Conservation (phyloP, 2,113 vertebrate genomes). For the Aptenodytes patagonicus region DNA sequence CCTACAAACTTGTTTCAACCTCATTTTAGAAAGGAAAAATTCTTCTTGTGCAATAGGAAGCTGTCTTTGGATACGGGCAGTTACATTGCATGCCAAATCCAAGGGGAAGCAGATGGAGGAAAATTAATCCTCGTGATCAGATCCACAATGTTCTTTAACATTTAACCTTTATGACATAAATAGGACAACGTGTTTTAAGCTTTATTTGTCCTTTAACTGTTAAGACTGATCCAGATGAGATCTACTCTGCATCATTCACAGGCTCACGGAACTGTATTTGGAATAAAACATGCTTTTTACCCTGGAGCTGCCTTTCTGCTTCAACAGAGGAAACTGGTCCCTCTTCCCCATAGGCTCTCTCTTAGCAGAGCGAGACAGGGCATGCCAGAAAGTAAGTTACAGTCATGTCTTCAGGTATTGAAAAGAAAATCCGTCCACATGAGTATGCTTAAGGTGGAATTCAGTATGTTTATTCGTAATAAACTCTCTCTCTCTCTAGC, state of each 20-base stretch:
- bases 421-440: neutral
- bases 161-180: slow-evolving; percentile 9
- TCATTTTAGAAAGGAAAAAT: neutral
- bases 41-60: neutral
- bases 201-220: neutral
- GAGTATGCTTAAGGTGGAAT: neutral
- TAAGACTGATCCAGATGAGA: neutral
- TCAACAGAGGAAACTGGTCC: neutral
- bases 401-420: neutral
- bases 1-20: neutral
- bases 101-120: slow-evolving; percentile 9
- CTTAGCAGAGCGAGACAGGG: neutral
- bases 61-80: neutral
- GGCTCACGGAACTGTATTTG: neutral
- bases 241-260: neutral
- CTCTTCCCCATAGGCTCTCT: too few relatives aligned
- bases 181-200: neutral
- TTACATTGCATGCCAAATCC: neutral
- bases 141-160: neutral
- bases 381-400: neutral
- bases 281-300: neutral
- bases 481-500: neutral
- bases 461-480: neutral
- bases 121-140: neutral
- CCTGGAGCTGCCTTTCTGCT: neutral